Evolutionary conservation across 2,113 vertebrate genomes (phyloP).

Genomic region (Micromys minutus): DNA sequence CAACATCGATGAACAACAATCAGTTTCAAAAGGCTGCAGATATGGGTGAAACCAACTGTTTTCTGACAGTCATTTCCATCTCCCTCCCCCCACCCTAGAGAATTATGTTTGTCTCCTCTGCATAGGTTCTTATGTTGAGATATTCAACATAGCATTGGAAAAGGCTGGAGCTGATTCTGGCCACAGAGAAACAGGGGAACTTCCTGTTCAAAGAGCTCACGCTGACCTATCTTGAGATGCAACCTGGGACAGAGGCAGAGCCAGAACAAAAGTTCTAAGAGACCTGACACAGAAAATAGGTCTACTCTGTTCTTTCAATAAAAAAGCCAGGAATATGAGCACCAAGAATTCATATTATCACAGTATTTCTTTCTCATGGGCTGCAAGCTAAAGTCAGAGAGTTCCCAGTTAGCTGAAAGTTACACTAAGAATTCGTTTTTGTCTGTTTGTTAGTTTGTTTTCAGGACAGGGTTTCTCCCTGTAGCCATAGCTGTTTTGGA

Average conservation of each 20-base stretch:
- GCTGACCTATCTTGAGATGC: background rate
- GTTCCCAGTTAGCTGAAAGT: background rate
- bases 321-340: background rate
- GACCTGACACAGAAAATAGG: background rate
- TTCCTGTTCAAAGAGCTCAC: background rate
- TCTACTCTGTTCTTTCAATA: background rate
- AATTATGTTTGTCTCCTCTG: slow-evolving; percentile 34
- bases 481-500: background rate
- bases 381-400: background rate
- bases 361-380: background rate
- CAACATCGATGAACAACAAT: slow-evolving; percentile 24
- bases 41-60: slow-evolving; percentile 9
- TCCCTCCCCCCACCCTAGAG: background rate
- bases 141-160: background rate
- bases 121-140: background rate
- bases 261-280: background rate
- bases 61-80: slow-evolving; percentile 11
- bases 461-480: background rate
- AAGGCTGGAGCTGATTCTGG: background rate
- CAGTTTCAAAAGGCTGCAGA: slow-evolving; percentile 37
- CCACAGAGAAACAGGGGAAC: background rate
- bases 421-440: background rate
- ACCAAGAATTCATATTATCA: background rate
- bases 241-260: background rate
- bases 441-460: background rate